Conservation (phyloP, 1,140 invertebrate species). For the Diorhabda carinulata region DNA sequence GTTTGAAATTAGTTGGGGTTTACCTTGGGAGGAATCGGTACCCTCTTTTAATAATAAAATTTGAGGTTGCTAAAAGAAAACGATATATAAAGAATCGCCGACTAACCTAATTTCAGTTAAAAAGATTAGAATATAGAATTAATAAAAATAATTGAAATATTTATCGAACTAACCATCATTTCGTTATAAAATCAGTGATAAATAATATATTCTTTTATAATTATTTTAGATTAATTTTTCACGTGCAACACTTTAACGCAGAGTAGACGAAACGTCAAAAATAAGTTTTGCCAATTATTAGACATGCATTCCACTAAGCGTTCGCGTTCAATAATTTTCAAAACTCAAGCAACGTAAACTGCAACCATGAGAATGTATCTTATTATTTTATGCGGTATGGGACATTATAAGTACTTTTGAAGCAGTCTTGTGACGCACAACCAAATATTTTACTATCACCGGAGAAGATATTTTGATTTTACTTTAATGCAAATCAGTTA, state of each 20-base stretch:
- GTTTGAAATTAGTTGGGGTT: constrained; percentile 94
- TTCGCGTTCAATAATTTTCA: too few species aligned
- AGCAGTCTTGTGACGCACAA: too few species aligned
- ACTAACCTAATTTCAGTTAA: not conserved
- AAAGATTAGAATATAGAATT: too few species aligned
- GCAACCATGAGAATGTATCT: too few species aligned
- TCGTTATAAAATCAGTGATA: not conserved
- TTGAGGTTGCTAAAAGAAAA: constrained; percentile 82
- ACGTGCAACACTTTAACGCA: not conserved
- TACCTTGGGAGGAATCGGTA: constrained; percentile 94
- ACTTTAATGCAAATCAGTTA: too few species aligned
- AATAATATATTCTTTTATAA: not conserved
- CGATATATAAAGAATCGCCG: not conserved
- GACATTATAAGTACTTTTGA: too few species aligned
- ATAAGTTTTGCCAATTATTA: not conserved
- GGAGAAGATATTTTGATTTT: too few species aligned
- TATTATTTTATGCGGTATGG: too few species aligned
- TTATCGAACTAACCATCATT: not conserved
- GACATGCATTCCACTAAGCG: too few species aligned
- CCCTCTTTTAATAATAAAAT: constrained; percentile 98
- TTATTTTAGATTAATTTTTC: not conserved
- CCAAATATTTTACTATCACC: too few species aligned
- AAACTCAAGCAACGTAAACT: too few species aligned
- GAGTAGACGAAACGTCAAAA: not conserved
- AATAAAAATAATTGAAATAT: not conserved